Conservation (phyloP, 2,888 invertebrate species). For the Macaria liturata region DNA sequence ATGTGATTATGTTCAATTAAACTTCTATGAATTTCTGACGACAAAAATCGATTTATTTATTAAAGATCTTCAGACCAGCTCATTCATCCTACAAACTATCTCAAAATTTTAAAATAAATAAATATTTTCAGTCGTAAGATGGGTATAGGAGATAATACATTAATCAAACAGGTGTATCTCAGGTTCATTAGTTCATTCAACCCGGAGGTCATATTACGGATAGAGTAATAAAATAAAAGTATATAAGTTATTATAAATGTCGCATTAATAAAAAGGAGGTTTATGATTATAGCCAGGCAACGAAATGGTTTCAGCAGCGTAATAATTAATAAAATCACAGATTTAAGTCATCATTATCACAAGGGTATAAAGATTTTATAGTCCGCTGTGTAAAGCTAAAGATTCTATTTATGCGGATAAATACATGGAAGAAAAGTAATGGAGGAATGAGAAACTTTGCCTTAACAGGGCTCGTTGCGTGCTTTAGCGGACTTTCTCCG, state of each 20-base stretch:
- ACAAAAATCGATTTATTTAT: background rate
- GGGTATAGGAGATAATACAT: background rate
- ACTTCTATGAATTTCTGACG: background rate
- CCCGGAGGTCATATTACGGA: conserved; percentile 30
- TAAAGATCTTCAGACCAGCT: background rate
- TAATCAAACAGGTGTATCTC: conserved; percentile 17
- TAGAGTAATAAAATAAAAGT: conserved; percentile 19
- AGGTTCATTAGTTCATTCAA: conserved; percentile 31
- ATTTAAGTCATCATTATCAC: too few species aligned
- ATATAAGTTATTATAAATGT: conserved; percentile 3
- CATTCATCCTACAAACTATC: too few species aligned
- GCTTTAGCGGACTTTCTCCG: conserved; percentile 66
- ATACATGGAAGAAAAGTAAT: conserved; percentile 32
- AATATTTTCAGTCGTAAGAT: too few species aligned
- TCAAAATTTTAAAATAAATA: too few species aligned
- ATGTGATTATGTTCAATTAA: background rate
- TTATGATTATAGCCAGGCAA: conserved; percentile 12
- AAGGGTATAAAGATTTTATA: conserved; percentile 5
- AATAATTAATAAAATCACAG: too few species aligned
- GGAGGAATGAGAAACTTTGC: conserved; percentile 73
- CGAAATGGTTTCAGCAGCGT: conserved; percentile 7
- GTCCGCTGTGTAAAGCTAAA: conserved; percentile 3
- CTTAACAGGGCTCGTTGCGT: conserved; percentile 65
- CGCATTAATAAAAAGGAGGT: conserved; percentile 13
- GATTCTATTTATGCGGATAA: conserved; percentile 28